Base-by-base conservation (phyloP, 2,888 invertebrate species). In the Tridacna crocea region DNA sequence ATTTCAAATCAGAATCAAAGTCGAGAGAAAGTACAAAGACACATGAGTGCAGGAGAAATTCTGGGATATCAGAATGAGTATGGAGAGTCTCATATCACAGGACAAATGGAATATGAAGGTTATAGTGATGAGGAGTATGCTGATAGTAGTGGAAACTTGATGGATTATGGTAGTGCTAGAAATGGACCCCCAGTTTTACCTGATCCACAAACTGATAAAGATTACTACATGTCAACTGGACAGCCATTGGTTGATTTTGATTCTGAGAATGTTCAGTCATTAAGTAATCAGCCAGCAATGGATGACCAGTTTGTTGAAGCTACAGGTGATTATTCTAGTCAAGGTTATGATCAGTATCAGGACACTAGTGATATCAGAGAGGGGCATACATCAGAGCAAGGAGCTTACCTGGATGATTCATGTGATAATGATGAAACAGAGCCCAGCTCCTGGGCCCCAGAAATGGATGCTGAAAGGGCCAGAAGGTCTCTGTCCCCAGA, bases 21-120 rank as follows among this genome's bases (percentile, higher is more conserved):
- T 60, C 24, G 68, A 51, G 24, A 27, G 13, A 51, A 70, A 51
- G 27, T 75, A 11, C 65, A 76, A 55, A 75, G 83, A 47, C 76
- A 84, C 70, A 86, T 86, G 86, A 86, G 86, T 79, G 76, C 79
- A 22, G 79, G 86, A 17, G 86, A 86, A 73, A 79, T 86, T 61
- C 58, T 86, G 19, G 86, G 86, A 4, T 83, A 82, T 66, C 85
- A 85, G 70, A 84, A 77, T 73, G 82, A 83, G 60, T 86, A 86
- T 68, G 86, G 86, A 22, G 84, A 83, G 68, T 79, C 82, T 24
- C 47, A 58, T 27, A 77, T 73, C 3, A 82, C 82, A 17, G 80
- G 82, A 70, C 86, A 86, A 63, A 75, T 73, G 61, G 83, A 86
- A 68, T 86, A 86, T 74, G 72, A 60, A 3, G 68, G 55, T n/a